Evolutionary conservation across 2,113 vertebrate species (phyloP), one percentile per base, ranked within the genome.

Genomic region (Oreamnos americanus): DNA sequence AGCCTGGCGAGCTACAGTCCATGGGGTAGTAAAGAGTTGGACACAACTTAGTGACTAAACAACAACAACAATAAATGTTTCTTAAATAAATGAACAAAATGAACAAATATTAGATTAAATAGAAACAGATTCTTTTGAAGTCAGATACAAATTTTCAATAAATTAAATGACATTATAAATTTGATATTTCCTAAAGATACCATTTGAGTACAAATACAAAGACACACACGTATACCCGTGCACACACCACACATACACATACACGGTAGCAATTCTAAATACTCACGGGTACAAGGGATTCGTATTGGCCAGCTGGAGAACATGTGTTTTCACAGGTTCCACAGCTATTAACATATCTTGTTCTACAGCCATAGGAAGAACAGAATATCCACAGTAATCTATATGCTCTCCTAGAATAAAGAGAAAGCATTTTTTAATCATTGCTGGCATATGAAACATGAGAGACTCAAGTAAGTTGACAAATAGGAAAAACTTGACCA

Each of bases 341-440:
- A 99, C 99, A 25, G 99, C 99, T 96, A 99, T 99, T 43, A 99
- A 98, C 94, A 99, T 99, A 94, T 99, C 99, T 98, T 99, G 99
- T 94, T 99, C 99, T 96, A 99, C 99, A 67, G 99, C 99, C 99
- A 99, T 99, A 0, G 99, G 99, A 93, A 99, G 99, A 86, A 99
- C 99, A 94, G 99, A 99, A 92, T 99, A 99, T 4, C 99, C 99
- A 97, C 99, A 99, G 96, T 99, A 99, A 98, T 99, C 99, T 94
- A 99, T 99, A 96, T 99, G 99, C 96, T 99, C 99, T 89, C 99
- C 99, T 99, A 94, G 49, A 91, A 97, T 97, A 85, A 90, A 96
- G 62, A 95, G 49, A 97, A 45, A 96, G 58, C 36, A 76, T 30
- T 87, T 91, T 21, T 23, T 95, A 45, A 76, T 81, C 74, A 86